phyloP scores from a whole-genome alignment of 2,113 vertebrate genomes.

The Myotis lucifugus region DNA sequence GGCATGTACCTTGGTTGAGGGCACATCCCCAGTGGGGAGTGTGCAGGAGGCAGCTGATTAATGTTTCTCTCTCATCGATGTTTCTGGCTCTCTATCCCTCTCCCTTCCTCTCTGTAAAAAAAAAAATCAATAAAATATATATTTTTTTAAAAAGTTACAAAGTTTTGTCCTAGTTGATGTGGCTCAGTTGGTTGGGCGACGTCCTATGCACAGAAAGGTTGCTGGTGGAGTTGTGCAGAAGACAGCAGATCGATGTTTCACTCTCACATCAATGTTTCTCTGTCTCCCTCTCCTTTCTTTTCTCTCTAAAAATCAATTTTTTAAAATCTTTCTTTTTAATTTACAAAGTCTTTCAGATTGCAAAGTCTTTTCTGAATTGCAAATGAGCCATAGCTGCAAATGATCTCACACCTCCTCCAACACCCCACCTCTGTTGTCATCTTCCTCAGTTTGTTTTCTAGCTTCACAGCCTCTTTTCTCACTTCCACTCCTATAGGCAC shows the following conservation, averaged over 20 bases:
- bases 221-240: neutral
- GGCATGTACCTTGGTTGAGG: too few species aligned
- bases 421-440: too few species aligned
- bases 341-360: neutral
- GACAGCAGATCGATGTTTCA: neutral
- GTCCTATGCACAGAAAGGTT: neutral
- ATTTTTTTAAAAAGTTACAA: neutral
- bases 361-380: constrained; percentile 2
- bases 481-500: neutral
- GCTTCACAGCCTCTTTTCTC: neutral
- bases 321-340: neutral
- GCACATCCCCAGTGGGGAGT: too few species aligned
- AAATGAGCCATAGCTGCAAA: neutral
- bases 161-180: neutral
- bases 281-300: neutral
- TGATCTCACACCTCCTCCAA: neutral
- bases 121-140: too few species aligned
- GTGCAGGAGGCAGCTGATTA: too few species aligned
- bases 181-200: neutral
- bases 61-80: too few species aligned
- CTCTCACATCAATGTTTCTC: neutral
- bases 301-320: neutral
- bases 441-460: too few species aligned
- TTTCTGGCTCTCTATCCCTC: too few species aligned
- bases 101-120: too few species aligned